Conservation (phyloP, 1,140 invertebrate genomes). For the Melitaea cinxia region DNA sequence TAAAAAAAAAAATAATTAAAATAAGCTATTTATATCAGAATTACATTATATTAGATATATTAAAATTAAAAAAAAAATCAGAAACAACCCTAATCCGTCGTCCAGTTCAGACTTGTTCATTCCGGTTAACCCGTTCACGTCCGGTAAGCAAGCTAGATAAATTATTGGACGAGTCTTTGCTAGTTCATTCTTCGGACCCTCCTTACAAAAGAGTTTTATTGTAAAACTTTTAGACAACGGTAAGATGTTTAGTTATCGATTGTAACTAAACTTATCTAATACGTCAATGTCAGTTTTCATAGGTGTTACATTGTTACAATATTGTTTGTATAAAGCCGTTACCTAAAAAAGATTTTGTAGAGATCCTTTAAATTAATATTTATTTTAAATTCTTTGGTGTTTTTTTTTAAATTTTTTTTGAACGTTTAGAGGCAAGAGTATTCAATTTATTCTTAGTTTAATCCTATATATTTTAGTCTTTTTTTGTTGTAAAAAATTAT, state of each 20-base stretch:
- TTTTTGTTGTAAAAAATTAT: too few species aligned
- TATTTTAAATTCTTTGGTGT: too few species aligned
- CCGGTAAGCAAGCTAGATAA: constrained; percentile 41
- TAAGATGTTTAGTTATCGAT: constrained; percentile 7
- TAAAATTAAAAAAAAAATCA: not conserved
- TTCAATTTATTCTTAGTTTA: too few species aligned
- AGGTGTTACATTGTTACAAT: not conserved
- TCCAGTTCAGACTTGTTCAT: constrained; percentile 6
- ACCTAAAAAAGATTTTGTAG: not conserved
- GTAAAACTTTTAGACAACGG: constrained; percentile 5
- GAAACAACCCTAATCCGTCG: constrained; percentile 7
- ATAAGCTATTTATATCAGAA: too few species aligned
- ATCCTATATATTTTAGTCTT: too few species aligned
- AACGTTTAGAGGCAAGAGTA: too few species aligned
- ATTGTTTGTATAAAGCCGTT: not conserved
- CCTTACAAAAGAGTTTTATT: constrained; percentile 28
- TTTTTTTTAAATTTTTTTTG: too few species aligned
- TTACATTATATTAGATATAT: too few species aligned
- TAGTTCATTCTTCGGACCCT: constrained; percentile 43
- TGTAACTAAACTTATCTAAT: constrained; percentile 10
- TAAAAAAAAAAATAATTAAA: too few species aligned
- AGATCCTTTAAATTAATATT: too few species aligned
- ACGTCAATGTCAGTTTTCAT: constrained; percentile 8
- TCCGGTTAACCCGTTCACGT: constrained; percentile 27
- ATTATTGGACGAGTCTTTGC: constrained; percentile 47